Evolutionary conservation across 2,113 vertebrate species (phyloP), one percentile per base, ranked within the genome.

Genomic region (Paracanthobrama guichenoti): DNA sequence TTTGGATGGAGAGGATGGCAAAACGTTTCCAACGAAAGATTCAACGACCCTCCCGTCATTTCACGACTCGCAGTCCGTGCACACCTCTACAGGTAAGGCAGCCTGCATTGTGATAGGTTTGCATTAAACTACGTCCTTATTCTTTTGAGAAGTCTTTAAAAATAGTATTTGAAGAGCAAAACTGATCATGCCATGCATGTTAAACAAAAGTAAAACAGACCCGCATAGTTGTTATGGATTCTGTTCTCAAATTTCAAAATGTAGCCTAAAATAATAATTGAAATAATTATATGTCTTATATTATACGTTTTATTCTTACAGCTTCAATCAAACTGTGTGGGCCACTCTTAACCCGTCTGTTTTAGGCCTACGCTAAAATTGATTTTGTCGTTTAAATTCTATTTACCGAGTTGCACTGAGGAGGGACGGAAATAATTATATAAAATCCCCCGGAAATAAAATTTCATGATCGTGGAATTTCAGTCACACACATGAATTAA

Each of bases 1-100:
- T 67, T 89, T 94, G 64, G 96, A 97, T 42, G 88, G 92, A 2
- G 97, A 98, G 48, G 96, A 97, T 5, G 95, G 94, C n/a, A 98
- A 97, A 90, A 89, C 90, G 67, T 97, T 96, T 88, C 87, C 95
- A 89, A 89, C 91, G 86, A 97, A 97, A 82, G 97, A 97, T 66
- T 91, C 94, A 64, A 88, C 95, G 3, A 87, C 93, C 81, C 93
- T 96, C 79, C 91, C 94, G 72, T 92, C 95, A 2, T 96, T 97
- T 93, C 93, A 96, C 28, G 96, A 96, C 64, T 83, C 96, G 64
- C 97, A 97, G 60, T 81, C 95, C 42, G 90, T 93, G 88, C 96
- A 95, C 83, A 92, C 94, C 0, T 94, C 95, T 22, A 93, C 97
- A 85, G 97, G 97, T 98, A 35, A n/a, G 16, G 28, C 18, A 62